These are phyloP conservation scores for Chloroceryle amazona DNA, from an alignment of 2,797 vertebrate species.

Conservation along the genomic window DNA sequence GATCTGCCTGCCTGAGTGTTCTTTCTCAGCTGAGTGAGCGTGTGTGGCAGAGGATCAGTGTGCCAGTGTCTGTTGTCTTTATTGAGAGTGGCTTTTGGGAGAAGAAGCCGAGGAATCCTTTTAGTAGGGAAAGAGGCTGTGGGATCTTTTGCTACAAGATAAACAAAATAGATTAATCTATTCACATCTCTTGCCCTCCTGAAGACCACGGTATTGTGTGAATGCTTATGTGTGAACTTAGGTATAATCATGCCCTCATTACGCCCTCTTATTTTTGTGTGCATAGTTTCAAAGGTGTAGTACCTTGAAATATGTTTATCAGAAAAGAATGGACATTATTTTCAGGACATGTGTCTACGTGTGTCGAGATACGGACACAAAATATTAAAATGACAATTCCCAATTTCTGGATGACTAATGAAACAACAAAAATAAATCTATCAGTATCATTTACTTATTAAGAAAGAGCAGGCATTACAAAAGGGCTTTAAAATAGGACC, in stretches of 20 bases:
- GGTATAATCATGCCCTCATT: not conserved
- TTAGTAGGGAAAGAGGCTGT: not conserved
- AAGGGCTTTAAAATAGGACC: not conserved
- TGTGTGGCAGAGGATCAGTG: rapidly evolving
- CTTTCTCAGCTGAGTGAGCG: rapidly evolving
- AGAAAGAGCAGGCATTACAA: not conserved
- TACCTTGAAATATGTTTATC: not conserved
- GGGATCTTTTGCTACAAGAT: not conserved
- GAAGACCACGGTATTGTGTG: not conserved
- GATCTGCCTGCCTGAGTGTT: not conserved
- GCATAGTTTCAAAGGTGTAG: not conserved
- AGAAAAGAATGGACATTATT: not conserved
- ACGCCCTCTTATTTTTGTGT: not conserved
- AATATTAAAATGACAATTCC: not conserved
- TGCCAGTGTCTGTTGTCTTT: not conserved
- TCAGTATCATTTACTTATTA: not conserved
- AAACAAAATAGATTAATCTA: not conserved
- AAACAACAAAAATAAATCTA: slow-evolving; percentile 19
- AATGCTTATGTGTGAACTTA: not conserved
- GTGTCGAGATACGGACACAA: not conserved
- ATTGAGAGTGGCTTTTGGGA: not conserved
- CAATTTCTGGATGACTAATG: not conserved
- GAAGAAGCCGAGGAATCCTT: not conserved
- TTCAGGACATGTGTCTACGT: not conserved
- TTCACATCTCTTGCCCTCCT: not conserved